phyloP scores from a whole-genome alignment of 2,888 invertebrate genomes.

The Calameuta pallipes region DNA sequence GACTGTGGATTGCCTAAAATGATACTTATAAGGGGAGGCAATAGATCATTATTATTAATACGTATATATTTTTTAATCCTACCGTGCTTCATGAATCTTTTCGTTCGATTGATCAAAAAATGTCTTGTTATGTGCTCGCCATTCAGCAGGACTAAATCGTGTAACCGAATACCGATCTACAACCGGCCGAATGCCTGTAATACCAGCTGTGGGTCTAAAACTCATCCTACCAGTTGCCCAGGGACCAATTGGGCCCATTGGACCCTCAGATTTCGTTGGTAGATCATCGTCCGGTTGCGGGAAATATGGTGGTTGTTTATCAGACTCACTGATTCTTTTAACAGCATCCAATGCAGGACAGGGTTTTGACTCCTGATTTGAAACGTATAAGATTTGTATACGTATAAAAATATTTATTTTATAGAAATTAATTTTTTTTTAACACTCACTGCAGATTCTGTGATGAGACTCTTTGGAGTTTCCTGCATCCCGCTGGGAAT shows the following conservation, averaged over 20 bases:
- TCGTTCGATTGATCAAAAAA: slow-evolving; percentile 69
- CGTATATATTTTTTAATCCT: neutral
- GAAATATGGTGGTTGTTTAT: slow-evolving; percentile 68
- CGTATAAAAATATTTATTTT: slow-evolving; percentile 6
- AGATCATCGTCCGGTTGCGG: slow-evolving; percentile 70
- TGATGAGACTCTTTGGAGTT: slow-evolving; percentile 24
- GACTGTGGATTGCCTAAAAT: slow-evolving; percentile 56
- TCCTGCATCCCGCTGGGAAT: slow-evolving; percentile 8
- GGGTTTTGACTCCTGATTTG: slow-evolving; percentile 11
- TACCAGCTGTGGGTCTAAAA: slow-evolving; percentile 76
- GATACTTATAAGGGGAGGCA: neutral
- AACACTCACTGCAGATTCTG: slow-evolving; percentile 23
- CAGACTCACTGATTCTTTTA: slow-evolving; percentile 23
- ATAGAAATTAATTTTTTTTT: neutral
- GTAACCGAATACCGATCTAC: slow-evolving; percentile 83
- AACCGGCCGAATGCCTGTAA: slow-evolving; percentile 80
- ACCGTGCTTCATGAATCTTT: slow-evolving; percentile 65
- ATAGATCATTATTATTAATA: neutral
- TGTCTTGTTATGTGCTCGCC: slow-evolving; percentile 68
- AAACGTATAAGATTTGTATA: neutral
- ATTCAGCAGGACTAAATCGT: slow-evolving; percentile 78
- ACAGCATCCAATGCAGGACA: slow-evolving; percentile 28
- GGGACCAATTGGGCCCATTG: slow-evolving; percentile 71
- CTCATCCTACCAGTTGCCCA: slow-evolving; percentile 80
- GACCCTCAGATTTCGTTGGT: slow-evolving; percentile 52